phyloP scores from a whole-genome alignment of 2,888 invertebrate species.

The Leucoma salicis region DNA sequence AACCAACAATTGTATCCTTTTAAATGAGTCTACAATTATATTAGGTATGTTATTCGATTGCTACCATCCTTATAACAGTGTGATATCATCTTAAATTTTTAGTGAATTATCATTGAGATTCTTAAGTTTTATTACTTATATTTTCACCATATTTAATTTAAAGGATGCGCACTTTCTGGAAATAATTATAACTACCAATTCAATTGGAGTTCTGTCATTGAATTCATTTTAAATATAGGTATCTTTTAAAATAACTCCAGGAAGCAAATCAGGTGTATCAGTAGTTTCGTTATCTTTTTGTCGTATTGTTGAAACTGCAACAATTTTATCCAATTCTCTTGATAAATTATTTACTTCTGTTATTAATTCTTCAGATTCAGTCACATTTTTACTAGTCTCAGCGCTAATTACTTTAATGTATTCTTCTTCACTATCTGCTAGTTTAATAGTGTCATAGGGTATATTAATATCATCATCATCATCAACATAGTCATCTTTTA shows the following conservation, averaged over 20 bases:
- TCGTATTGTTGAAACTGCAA: too few species aligned
- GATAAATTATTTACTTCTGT: conserved; percentile 25
- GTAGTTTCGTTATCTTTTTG: neutral
- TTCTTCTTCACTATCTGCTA: conserved; percentile 11
- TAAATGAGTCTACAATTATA: too few species aligned
- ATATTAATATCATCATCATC: conserved; percentile 19
- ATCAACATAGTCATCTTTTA: conserved; percentile 16
- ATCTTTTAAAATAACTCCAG: conserved; percentile 6
- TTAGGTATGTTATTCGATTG: too few species aligned
- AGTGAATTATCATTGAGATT: too few species aligned
- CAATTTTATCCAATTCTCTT: neutral
- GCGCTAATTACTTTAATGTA: conserved; percentile 17
- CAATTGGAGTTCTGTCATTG: too few species aligned
- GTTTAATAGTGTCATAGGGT: conserved; percentile 8
- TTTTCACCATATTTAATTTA: neutral
- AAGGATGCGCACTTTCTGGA: neutral
- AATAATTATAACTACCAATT: too few species aligned
- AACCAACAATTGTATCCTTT: too few species aligned
- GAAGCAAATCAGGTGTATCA: neutral
- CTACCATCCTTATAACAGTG: too few species aligned
- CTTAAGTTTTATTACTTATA: neutral
- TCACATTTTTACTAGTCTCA: conserved; percentile 35
- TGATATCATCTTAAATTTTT: too few species aligned
- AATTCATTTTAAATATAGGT: conserved; percentile 6
- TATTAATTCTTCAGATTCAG: conserved; percentile 33